A percentile compares a stretch with the other conserved stretches of the same genome.
Evolutionary conservation across 2,113 vertebrate genomes (phyloP).

Genomic region (Siphamia tubifer): DNA sequence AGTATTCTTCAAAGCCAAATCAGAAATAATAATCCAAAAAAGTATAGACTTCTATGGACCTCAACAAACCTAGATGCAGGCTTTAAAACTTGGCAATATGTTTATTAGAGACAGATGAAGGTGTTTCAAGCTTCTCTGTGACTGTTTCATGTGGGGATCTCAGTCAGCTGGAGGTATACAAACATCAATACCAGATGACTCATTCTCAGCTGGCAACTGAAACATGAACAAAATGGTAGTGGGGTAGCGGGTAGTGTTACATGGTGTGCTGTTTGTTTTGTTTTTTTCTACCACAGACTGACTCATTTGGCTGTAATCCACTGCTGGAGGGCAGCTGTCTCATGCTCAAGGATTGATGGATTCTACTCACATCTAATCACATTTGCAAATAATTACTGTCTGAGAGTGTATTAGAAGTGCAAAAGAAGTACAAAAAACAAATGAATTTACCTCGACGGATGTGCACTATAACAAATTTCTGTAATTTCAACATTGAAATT

Average conservation of each 20-base stretch:
- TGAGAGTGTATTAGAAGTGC: constrained; percentile 37
- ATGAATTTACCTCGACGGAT: too few species aligned
- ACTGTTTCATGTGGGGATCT: constrained; percentile 37
- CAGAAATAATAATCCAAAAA: too few species aligned
- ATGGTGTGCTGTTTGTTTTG: constrained; percentile 32
- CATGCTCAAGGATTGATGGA: constrained; percentile 56
- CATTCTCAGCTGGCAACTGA: constrained; percentile 46
- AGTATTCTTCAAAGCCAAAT: too few species aligned
- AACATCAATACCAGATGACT: constrained; percentile 52
- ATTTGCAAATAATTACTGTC: constrained; percentile 48
- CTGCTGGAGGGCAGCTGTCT: constrained; percentile 47
- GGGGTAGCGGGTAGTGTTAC: constrained; percentile 43
- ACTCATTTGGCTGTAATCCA: constrained; percentile 66
- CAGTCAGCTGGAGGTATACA: constrained; percentile 23
- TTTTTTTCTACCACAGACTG: constrained; percentile 30
- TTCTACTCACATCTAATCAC: constrained; percentile 59
- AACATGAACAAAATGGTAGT: constrained; percentile 29
- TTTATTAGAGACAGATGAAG: background rate
- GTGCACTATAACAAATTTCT: too few species aligned
- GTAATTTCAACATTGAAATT: too few species aligned
- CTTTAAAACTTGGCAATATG: too few species aligned
- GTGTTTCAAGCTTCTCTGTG: constrained; percentile 32
- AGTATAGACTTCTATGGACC: too few species aligned
- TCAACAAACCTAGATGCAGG: too few species aligned
- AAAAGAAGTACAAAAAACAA: background rate